phyloP scores from a whole-genome alignment of 2,113 vertebrate genomes.

The Amblyornis subalaris region DNA sequence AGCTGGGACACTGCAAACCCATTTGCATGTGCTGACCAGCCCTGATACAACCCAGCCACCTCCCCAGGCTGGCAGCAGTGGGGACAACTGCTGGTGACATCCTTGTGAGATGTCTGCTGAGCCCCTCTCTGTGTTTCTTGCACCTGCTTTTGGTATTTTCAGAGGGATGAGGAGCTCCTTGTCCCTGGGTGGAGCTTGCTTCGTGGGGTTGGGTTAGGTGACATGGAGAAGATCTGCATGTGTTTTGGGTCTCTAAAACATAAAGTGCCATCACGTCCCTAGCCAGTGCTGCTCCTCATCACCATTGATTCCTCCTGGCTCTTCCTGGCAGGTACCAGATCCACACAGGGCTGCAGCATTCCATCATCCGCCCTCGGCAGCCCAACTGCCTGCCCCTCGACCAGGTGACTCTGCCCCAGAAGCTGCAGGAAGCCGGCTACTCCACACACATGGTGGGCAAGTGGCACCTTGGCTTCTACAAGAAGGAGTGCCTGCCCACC shows the following conservation, averaged over 20 bases:
- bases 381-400: constrained; percentile 94
- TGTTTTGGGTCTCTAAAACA: not conserved
- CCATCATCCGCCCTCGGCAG: constrained; percentile 93
- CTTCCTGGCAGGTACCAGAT: constrained; percentile 88
- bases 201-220: not conserved
- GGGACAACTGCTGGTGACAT: not conserved
- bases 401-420: constrained; percentile 90
- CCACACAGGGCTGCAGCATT: constrained; percentile 96
- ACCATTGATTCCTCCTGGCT: not conserved
- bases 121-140: not conserved
- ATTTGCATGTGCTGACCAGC: not conserved
- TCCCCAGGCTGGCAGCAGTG: not conserved
- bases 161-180: not conserved
- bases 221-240: not conserved
- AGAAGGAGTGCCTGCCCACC: constrained; percentile 93
- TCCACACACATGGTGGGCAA: constrained; percentile 98
- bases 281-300: not conserved
- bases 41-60: not conserved
- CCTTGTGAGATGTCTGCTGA: not conserved
- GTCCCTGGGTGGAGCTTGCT: not conserved
- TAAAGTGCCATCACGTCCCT: fast-evolving
- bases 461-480: constrained; percentile 98
- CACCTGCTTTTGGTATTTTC: not conserved
- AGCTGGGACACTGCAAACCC: not conserved
- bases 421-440: constrained; percentile 90